phyloP scores from a whole-genome alignment of 2,888 invertebrate genomes.

The Axea sp. region DNA sequence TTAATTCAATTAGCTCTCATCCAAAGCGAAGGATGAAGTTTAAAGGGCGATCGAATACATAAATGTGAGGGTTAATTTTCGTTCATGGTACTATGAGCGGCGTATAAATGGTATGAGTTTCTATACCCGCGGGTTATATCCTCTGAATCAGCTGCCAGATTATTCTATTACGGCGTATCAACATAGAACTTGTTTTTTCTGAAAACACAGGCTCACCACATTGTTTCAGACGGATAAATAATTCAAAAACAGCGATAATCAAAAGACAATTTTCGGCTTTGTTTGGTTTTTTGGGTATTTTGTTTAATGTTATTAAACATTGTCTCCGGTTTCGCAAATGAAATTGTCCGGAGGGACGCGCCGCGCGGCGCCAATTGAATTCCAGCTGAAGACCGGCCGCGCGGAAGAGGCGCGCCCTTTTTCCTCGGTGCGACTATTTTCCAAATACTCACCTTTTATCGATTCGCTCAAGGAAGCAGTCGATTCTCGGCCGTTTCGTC shows the following conservation, averaged over 20 bases:
- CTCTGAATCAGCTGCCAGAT: slow-evolving; percentile 82
- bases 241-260: slow-evolving; percentile 84
- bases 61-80: slow-evolving; percentile 72
- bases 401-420: no score
- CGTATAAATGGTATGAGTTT: slow-evolving; percentile 76
- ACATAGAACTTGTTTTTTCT: slow-evolving; percentile 85
- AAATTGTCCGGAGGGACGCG: no score
- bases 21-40: no score
- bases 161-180: slow-evolving; percentile 87
- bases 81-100: slow-evolving; percentile 68
- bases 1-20: no score
- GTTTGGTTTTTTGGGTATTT: slow-evolving; percentile 60
- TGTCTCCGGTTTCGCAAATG: no score
- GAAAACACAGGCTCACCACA: slow-evolving; percentile 82
- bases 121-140: slow-evolving; percentile 78
- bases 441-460: no score
- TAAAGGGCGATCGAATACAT: slow-evolving; percentile 57
- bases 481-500: no score
- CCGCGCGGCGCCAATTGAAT: no score
- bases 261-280: slow-evolving; percentile 74
- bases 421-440: no score
- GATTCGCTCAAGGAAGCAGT: no score
- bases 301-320: slow-evolving; percentile 46
- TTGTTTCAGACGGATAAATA: slow-evolving; percentile 85
- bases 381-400: no score